These are phyloP conservation scores for Merluccius polli DNA, from an alignment of 2,797 vertebrate genomes.

Conservation along the genomic window DNA sequence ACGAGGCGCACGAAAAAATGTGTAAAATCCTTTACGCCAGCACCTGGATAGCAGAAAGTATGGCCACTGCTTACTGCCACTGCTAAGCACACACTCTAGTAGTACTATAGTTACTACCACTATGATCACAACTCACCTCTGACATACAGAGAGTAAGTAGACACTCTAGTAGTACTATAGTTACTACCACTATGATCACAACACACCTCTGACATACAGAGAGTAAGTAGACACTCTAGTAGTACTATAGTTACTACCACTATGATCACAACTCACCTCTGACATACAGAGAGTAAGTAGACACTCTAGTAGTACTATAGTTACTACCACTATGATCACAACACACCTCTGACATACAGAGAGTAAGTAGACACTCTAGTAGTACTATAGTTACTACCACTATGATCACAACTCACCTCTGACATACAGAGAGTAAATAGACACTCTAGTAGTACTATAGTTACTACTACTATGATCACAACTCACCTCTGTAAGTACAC, in stretches of 20 bases:
- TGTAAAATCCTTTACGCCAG: too few relatives aligned
- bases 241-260: neutral
- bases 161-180: neutral
- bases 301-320: neutral
- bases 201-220: neutral
- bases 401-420: constrained; percentile 69
- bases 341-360: neutral
- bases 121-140: neutral
- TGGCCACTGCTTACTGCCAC: too few relatives aligned
- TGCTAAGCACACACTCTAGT: neutral
- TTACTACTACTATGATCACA: neutral
- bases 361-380: neutral
- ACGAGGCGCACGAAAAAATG: too few relatives aligned
- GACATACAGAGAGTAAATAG: constrained; percentile 73
- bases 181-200: constrained; percentile 27
- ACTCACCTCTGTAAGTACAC: neutral
- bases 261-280: constrained; percentile 70
- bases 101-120: neutral
- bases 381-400: neutral
- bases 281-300: constrained; percentile 73
- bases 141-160: neutral
- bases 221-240: too few relatives aligned
- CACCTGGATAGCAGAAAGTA: too few relatives aligned
- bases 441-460: neutral
- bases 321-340: neutral